Evolutionary conservation across 2,797 vertebrate species (phyloP), one percentile per base, ranked within the genome.

Genomic region (Manis javanica): DNA sequence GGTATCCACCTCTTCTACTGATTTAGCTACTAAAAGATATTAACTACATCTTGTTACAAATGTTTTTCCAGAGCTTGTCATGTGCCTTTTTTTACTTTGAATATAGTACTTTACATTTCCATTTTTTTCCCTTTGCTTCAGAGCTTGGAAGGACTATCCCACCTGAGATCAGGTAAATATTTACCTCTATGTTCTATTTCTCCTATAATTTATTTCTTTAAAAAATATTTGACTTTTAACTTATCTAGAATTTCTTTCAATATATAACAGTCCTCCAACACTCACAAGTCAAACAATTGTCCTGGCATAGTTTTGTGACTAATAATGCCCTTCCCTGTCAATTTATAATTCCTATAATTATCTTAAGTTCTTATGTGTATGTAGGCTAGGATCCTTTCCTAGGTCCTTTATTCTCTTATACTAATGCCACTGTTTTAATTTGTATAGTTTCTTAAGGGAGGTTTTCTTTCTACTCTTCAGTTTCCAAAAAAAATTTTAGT

Each of bases 91-190:
- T 46, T 86, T 79, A 92, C 64, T 90, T 79, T 94, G 69, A 87
- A 95, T 81, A 96, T 10, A 83, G 4, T 86, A 92, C 23, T 86
- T 93, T n/a, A 92, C 24, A 86, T 90, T 92, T 90, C 74, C 46
- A 64, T 42, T 91, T 93, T 93, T 74, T 77, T 23, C 57, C 64
- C 72, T 95, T 84, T 86, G 51, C 68, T 95, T 92, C 94, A 94
- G 89, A 79, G 59, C 72, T 91, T 85, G 51, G 24, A 95, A 93
- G 31, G 61, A 55, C 42, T 75, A 91, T 72, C 49, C 59, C 29
- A 92, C 61, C 42, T 57, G 87, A 93, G 23, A 93, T 63, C 37
- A 95, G 31, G 42, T 68, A 81, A 94, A 92, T 61, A 95, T 78
- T 91, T 57, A 93, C 46, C 46, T 57, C 83, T 91, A 34, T 82